Evolutionary conservation across 2,797 vertebrate species (phyloP).

Genomic region (Acrossocheilus fasciatus): DNA sequence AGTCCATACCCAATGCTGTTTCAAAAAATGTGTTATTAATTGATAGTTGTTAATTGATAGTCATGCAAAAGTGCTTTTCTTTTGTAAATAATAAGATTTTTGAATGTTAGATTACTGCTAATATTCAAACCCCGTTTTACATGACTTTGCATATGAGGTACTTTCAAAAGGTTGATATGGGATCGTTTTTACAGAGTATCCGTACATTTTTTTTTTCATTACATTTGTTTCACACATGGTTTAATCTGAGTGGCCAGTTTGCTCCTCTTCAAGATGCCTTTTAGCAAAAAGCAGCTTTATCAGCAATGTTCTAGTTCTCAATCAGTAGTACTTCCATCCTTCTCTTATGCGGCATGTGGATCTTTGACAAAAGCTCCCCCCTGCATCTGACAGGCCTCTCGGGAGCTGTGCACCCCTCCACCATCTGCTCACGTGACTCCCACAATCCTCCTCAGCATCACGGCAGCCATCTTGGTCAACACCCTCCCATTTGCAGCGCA

Average conservation of each 20-base stretch:
- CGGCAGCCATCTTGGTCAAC: slow-evolving; percentile 98
- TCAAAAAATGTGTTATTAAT: neutral
- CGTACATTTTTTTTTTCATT: no score
- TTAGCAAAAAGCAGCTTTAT: neutral
- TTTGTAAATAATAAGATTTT: slow-evolving; percentile 2
- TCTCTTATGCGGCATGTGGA: slow-evolving; percentile 40
- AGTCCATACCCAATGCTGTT: neutral
- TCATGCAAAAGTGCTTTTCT: neutral
- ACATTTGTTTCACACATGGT: neutral
- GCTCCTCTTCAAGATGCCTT: neutral
- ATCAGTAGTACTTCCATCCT: slow-evolving; percentile 24
- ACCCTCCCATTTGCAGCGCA: slow-evolving; percentile 91
- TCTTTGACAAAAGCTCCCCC: slow-evolving; percentile 26
- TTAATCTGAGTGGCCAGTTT: neutral
- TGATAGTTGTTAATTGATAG: neutral
- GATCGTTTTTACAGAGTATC: neutral
- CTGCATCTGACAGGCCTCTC: slow-evolving; percentile 76
- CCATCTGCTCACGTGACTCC: slow-evolving; percentile 93
- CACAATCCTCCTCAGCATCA: slow-evolving; percentile 78
- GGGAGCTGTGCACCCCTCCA: slow-evolving; percentile 80
- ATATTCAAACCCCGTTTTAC: neutral
- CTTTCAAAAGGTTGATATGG: neutral
- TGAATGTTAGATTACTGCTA: neutral
- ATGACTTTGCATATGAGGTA: neutral
- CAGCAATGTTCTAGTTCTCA: slow-evolving; percentile 3